Evolutionary conservation across 1,140 invertebrate species (phyloP), one percentile per base, ranked within the genome.

Genomic region (Bombus turneri): DNA sequence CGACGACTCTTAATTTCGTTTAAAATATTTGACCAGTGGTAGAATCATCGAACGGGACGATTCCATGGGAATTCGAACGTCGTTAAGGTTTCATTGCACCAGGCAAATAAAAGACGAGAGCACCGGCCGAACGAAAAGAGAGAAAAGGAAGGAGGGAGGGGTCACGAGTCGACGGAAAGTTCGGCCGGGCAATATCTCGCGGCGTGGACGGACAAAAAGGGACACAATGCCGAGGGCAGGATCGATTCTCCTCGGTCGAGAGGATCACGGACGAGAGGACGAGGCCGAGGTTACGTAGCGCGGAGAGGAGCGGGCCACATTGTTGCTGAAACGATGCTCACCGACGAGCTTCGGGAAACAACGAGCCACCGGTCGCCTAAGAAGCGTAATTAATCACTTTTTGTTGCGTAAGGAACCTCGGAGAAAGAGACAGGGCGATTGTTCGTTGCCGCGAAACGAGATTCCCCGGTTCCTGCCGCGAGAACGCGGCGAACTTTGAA

Each of bases 331-430:
- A 88, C 86, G 87, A 91, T 92, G 89, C 89, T 90, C 88, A 90
- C 87, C 91, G 90, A 86, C 87, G 87, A 86, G 88, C 85, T 89
- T 76, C 86, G 88, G 88, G 89, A 93, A 93, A 93, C 92, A 93
- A 93, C 91, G 91, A 91, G 87, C 90, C 92, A 92, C 88, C 87
- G 88, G 85, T 90, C 86, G 81, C 88, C 91, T 88, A 87, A 92
- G 91, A 92, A 91, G 87, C 90, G 90, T 93, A 94, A 94, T 94
- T 94, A 94, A 94, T 94, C 93, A 94, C 92, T 92, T 93, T 94
- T 93, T 93, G 62, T 85, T 89, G 89, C 79, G 75, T 77, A 85
- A 90, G 57, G 74, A 77, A 78, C 77, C n/a, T 28, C 18, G 31
- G 34, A 31, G 53, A 81, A 39, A 41, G 34, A 37, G 47, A 34